Conservation (phyloP, 2,113 vertebrate genomes). For the Pseudonaja textilis region DNA sequence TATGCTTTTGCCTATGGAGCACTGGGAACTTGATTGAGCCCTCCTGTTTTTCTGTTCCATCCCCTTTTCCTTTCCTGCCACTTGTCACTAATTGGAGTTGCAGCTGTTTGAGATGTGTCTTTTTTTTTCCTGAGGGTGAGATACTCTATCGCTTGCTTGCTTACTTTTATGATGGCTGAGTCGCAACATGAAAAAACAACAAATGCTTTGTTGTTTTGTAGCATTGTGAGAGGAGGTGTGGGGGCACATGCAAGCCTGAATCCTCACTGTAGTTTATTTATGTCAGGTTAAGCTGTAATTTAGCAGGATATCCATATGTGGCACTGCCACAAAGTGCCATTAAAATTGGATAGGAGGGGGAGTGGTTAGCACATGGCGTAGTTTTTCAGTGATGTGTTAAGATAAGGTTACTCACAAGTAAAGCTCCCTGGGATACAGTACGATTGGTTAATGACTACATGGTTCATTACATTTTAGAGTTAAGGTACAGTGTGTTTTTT, state of each 20-base stretch:
- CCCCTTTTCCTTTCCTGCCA: background rate
- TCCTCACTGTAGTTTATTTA: background rate
- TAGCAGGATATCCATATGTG: background rate
- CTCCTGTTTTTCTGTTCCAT: background rate
- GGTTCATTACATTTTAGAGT: background rate
- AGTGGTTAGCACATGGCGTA: background rate
- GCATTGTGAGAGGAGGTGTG: background rate
- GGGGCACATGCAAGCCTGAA: background rate
- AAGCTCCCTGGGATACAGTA: fast-evolving
- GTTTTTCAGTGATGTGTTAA: background rate
- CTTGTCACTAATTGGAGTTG: background rate
- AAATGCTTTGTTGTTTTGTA: background rate
- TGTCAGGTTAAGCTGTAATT: background rate
- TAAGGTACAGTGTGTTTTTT: background rate
- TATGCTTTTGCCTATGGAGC: background rate
- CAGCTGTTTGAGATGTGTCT: background rate
- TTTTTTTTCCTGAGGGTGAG: background rate
- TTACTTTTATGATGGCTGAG: background rate
- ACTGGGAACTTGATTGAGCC: background rate
- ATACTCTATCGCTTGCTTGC: background rate
- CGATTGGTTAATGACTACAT: background rate
- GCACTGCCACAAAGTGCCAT: background rate
- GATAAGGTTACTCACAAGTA: background rate
- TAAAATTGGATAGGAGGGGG: background rate
- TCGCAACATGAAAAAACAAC: background rate